Base-by-base conservation (phyloP, 2,113 vertebrate genomes). In the Pogona vitticeps region DNA sequence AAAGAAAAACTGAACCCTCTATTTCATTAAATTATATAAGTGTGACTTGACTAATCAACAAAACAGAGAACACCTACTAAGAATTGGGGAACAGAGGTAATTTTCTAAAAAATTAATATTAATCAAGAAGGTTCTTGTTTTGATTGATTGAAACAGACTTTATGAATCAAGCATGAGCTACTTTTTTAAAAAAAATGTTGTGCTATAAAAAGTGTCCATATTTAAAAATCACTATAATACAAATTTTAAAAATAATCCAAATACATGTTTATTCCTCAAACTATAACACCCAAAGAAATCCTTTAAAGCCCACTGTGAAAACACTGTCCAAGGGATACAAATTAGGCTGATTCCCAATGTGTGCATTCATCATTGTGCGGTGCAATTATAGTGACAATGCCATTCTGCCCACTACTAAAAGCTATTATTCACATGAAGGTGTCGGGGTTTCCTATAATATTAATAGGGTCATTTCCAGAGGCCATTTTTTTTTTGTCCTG, bases 391-490 rank as follows among this genome's bases (percentile, higher is more conserved):
- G 92, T 88, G 93, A 92, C 94, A 94, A 92, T 88, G 94, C 82
- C 95, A 89, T 86, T 94, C 94, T 90, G 93, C 36, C 80, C 93
- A 91, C 88, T 91, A 82, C 36, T 95, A 91, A 94, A 92, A 93
- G 76, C 91, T 94, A 94, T 90, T 93, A 91, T 93, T 92, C 91
- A 89, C 92, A 88, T 94, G 91, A 91, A 88, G 3, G 88, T 92
- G 90, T 91, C 88, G 90, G 89, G 88, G 91, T 94, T 94, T 94
- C 91, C 93, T 92, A 90, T 89, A 91, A 83, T 94, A 94, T 88
- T 93, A 93, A 93, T 86, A 92, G 90, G 91, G 91, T 90, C 92
- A 93, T 91, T 94, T 94, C 92, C 90, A 94, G 94, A 93, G 93
- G 83, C 83, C 82, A 14, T 91, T 83, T 36, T 73, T 86, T 76